Evolutionary conservation across 2,797 vertebrate species (phyloP).

Genomic region (Hephaestus fuliginosus): DNA sequence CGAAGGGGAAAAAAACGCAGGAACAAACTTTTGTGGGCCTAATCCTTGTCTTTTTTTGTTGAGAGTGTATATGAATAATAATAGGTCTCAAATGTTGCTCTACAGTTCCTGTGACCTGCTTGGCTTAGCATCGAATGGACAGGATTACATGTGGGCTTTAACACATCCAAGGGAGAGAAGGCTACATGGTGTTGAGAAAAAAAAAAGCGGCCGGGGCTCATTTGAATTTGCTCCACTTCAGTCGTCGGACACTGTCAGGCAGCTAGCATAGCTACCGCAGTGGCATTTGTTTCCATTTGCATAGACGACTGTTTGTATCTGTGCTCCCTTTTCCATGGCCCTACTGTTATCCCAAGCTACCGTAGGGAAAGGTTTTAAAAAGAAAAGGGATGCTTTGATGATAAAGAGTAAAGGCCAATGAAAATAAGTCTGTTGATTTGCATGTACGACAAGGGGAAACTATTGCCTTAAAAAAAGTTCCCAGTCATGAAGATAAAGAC

Average conservation of each 20-base stretch:
- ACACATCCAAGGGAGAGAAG: constrained; percentile 43
- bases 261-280: constrained; percentile 59
- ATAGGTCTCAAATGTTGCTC: neutral
- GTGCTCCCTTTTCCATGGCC: constrained; percentile 58
- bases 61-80: neutral
- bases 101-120: constrained; percentile 18
- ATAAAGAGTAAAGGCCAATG: constrained; percentile 19
- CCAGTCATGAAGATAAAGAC: neutral
- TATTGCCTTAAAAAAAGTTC: neutral
- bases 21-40: constrained; percentile 21
- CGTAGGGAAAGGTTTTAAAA: constrained; percentile 19
- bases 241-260: constrained; percentile 46
- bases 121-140: constrained; percentile 25
- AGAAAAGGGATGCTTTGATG: constrained; percentile 28
- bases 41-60: constrained; percentile 29
- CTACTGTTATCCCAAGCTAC: constrained; percentile 36
- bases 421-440: constrained; percentile 15
- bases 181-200: constrained; percentile 19
- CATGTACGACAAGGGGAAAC: constrained; percentile 4
- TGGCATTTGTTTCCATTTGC: constrained; percentile 80
- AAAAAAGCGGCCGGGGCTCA: constrained; percentile 57
- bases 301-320: constrained; percentile 69
- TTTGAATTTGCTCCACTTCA: constrained; percentile 78
- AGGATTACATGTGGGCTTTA: constrained; percentile 30
- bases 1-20: constrained; percentile 7